A percentile compares a stretch with the other conserved stretches of the same genome.
These are phyloP conservation scores for Sesamia nonagrioides DNA, from an alignment of 1,140 invertebrate genomes.

Conservation along the genomic window DNA sequence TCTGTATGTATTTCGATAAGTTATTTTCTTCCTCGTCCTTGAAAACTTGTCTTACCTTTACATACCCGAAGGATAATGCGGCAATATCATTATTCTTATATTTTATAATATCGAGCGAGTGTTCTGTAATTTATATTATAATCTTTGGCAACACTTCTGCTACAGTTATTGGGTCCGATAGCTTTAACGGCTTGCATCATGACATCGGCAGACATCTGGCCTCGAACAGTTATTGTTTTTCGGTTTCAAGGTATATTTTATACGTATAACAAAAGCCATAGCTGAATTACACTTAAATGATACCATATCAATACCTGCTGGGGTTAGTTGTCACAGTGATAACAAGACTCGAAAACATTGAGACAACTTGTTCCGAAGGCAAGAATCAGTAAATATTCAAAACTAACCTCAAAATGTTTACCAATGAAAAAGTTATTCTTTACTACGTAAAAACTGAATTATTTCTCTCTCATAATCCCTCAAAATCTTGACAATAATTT, in stretches of 20 bases:
- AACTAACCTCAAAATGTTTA: too few relatives aligned
- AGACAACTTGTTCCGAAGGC: background rate
- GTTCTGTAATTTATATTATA: background rate
- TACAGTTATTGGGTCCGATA: background rate
- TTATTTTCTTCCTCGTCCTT: background rate
- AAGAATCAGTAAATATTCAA: too few relatives aligned
- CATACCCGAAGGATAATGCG: background rate
- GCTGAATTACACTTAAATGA: background rate
- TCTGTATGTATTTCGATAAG: background rate
- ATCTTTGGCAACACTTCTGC: background rate
- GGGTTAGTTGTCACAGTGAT: background rate
- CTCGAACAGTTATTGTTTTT: background rate
- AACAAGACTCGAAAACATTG: background rate
- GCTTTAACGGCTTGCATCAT: background rate
- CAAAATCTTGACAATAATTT: too few relatives aligned
- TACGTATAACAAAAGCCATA: background rate
- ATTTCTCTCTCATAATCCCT: too few relatives aligned
- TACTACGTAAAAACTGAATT: background rate
- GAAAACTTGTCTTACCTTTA: background rate
- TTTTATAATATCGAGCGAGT: background rate
- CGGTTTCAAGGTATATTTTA: background rate
- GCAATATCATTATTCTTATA: background rate
- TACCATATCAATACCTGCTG: background rate
- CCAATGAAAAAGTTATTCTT: too few relatives aligned
- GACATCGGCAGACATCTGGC: background rate